Evolutionary conservation across 1,140 invertebrate species (phyloP).

Genomic region (Atta texana): DNA sequence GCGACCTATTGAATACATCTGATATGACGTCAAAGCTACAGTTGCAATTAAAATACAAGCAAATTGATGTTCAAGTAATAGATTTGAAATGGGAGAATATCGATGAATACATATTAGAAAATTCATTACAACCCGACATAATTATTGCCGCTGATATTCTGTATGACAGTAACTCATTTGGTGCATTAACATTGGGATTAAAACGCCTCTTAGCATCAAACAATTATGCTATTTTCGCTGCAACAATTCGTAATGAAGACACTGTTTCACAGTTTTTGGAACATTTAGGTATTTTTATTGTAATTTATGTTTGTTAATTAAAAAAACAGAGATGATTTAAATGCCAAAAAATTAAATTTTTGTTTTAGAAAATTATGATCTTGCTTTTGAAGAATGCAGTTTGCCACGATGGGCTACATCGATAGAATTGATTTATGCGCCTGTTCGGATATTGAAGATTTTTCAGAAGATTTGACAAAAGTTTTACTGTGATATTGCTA

Average conservation of each 20-base stretch:
- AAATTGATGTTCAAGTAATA: conserved; percentile 80
- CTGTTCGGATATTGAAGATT: conserved; percentile 81
- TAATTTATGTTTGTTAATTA: conserved; percentile 20
- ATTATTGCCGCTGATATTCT: conserved; percentile 87
- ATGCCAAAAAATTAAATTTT: conserved; percentile 18
- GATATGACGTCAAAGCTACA: conserved; percentile 55
- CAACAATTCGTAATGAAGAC: conserved; percentile 85
- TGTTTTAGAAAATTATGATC: conserved; percentile 75
- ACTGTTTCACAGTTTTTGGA: conserved; percentile 85
- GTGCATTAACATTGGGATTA: conserved; percentile 81
- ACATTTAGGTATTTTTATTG: conserved; percentile 80
- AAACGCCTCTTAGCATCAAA: conserved; percentile 77
- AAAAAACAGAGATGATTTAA: not conserved
- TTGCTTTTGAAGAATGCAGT: conserved; percentile 77
- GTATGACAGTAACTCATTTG: conserved; percentile 85
- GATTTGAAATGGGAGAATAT: conserved; percentile 86
- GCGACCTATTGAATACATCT: conserved; percentile 17
- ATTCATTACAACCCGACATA: conserved; percentile 80
- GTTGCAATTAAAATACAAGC: conserved; percentile 66
- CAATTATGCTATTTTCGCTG: conserved; percentile 84
- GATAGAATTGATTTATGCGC: conserved; percentile 72
- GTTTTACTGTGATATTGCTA: not conserved
- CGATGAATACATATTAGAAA: conserved; percentile 70
- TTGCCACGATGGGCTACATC: conserved; percentile 67
- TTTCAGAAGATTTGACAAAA: conserved; percentile 57